phyloP scores from a whole-genome alignment of 2,888 invertebrate species.

The Stictocephala bisonia region DNA sequence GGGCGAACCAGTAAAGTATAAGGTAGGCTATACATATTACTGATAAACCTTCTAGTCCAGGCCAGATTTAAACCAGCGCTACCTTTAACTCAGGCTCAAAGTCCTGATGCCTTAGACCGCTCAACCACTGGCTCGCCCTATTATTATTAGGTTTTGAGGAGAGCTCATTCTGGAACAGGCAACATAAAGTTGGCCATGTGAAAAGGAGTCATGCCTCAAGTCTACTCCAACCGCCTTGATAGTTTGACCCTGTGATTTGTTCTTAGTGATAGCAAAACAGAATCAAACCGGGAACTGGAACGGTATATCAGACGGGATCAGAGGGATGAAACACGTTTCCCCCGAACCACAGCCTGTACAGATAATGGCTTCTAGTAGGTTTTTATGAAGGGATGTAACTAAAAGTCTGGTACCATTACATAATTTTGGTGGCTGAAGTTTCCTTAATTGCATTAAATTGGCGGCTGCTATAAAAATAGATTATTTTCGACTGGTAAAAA shows the following conservation, averaged over 20 bases:
- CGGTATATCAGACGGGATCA: background rate
- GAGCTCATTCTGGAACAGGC: background rate
- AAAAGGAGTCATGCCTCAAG: background rate
- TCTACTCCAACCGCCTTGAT: background rate
- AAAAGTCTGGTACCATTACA: conserved; percentile 7
- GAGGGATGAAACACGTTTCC: conserved; percentile 6
- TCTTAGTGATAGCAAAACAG: background rate
- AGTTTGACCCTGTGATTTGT: background rate
- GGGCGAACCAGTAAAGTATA: too few species aligned
- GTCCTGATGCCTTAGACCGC: too few species aligned
- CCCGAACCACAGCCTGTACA: background rate
- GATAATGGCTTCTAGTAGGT: background rate
- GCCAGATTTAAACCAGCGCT: too few species aligned
- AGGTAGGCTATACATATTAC: too few species aligned
- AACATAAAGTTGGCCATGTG: background rate
- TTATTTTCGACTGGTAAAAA: too few species aligned
- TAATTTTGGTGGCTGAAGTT: conserved; percentile 36
- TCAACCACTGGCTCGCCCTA: too few species aligned
- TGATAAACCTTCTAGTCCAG: too few species aligned
- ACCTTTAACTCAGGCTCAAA: too few species aligned
- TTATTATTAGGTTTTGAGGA: background rate
- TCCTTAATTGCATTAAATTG: too few species aligned
- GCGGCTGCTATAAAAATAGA: too few species aligned
- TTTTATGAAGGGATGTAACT: background rate
- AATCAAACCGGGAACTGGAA: background rate